phyloP scores from a whole-genome alignment of 2,888 invertebrate genomes.

The Phoenoteleia sp. region DNA sequence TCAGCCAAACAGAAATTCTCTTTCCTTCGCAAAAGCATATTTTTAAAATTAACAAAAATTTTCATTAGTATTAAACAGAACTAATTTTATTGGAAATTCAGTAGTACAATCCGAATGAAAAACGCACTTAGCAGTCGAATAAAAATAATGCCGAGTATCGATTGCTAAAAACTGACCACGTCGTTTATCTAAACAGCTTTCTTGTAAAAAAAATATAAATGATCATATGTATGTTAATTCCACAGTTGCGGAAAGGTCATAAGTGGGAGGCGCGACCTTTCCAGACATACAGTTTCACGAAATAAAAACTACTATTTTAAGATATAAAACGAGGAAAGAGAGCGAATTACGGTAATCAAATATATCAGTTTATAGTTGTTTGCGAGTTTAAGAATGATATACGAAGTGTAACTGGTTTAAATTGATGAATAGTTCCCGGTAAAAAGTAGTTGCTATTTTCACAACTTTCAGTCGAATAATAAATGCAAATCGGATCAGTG shows the following conservation, averaged over 20 bases:
- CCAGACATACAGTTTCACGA: not conserved
- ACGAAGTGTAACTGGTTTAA: not conserved
- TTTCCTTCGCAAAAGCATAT: too few species aligned
- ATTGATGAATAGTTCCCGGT: not conserved
- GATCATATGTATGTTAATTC: slow-evolving; percentile 26
- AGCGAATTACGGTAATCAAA: not conserved
- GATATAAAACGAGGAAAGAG: too few species aligned
- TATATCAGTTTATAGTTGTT: not conserved
- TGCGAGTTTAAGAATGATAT: not conserved
- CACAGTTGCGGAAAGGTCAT: slow-evolving; percentile 16
- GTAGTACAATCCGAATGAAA: too few species aligned
- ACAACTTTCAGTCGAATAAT: slow-evolving; percentile 14
- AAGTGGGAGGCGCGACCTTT: slow-evolving; percentile 10
- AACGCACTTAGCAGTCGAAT: too few species aligned
- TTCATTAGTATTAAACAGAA: too few species aligned
- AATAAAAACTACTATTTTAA: slow-evolving; percentile 15
- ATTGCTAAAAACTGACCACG: too few species aligned
- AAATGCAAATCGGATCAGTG: slow-evolving; percentile 50
- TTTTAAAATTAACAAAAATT: too few species aligned
- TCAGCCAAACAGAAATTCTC: too few species aligned
- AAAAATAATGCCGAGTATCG: too few species aligned
- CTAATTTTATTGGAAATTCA: too few species aligned
- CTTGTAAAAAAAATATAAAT: not conserved
- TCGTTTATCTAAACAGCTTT: slow-evolving; percentile 10
- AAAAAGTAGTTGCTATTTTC: slow-evolving; percentile 22